phyloP scores from a whole-genome alignment of 2,888 invertebrate species.

The Ctena decussata region DNA sequence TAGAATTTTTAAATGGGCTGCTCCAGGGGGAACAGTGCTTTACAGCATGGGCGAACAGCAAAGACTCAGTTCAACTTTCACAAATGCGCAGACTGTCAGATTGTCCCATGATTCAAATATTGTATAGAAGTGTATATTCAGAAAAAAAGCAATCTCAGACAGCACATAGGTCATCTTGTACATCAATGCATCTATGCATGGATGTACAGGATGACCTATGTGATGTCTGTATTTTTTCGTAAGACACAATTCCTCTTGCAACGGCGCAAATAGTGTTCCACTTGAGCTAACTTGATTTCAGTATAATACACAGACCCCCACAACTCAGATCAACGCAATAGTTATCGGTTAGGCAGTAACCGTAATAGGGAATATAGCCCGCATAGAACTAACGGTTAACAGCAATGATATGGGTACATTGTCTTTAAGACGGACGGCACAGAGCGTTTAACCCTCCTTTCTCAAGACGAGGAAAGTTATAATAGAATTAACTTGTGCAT shows the following conservation, averaged over 20 bases:
- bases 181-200: too few species aligned
- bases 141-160: too few species aligned
- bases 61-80: too few species aligned
- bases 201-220: too few species aligned
- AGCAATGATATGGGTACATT: conserved; percentile 65
- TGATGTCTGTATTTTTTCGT: too few species aligned
- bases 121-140: too few species aligned
- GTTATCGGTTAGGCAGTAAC: conserved; percentile 50
- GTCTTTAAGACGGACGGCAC: conserved; percentile 42
- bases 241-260: too few species aligned
- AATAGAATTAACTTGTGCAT: conserved; percentile 64
- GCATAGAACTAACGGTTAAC: conserved; percentile 18
- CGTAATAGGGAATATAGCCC: conserved; percentile 7
- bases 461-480: conserved; percentile 41
- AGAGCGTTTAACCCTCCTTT: conserved; percentile 4
- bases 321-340: conserved; percentile 30
- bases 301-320: neutral
- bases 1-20: neutral
- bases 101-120: too few species aligned
- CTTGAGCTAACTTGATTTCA: neutral
- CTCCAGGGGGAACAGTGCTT: too few species aligned
- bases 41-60: too few species aligned
- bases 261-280: conserved; percentile 2
- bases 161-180: too few species aligned
- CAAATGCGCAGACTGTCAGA: too few species aligned